Conservation (phyloP, 1,140 invertebrate genomes). For the Leptonema lineaticorne region DNA sequence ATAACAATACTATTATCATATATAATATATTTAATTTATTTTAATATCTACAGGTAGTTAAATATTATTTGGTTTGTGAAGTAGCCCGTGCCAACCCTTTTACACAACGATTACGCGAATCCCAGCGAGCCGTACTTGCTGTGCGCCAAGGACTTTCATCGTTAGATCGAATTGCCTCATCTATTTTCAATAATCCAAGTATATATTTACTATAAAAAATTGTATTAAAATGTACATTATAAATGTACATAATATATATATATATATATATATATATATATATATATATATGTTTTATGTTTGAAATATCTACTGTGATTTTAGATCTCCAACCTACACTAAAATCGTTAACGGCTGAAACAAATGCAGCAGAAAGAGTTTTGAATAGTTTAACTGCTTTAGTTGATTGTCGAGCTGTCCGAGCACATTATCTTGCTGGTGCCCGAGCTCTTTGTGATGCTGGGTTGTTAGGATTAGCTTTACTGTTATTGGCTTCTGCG, state of each 20-base stretch:
- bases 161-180: slow-evolving; percentile 62
- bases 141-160: slow-evolving; percentile 66
- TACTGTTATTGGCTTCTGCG: slow-evolving; percentile 82
- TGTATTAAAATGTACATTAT: too few relatives aligned
- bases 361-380: slow-evolving; percentile 66
- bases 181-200: slow-evolving; percentile 62
- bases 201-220: too few relatives aligned
- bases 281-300: too few relatives aligned
- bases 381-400: slow-evolving; percentile 62
- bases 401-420: slow-evolving; percentile 77
- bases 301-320: slow-evolving; percentile 2
- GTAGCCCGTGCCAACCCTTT: slow-evolving; percentile 75
- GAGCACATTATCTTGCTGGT: slow-evolving; percentile 76
- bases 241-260: too few relatives aligned
- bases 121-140: slow-evolving; percentile 69
- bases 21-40: neutral
- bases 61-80: slow-evolving; percentile 83
- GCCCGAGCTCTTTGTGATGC: slow-evolving; percentile 77
- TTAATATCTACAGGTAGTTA: slow-evolving; percentile 60
- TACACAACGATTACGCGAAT: slow-evolving; percentile 71
- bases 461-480: slow-evolving; percentile 75
- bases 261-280: too few relatives aligned
- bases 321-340: slow-evolving; percentile 66
- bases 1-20: neutral
- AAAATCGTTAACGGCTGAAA: slow-evolving; percentile 69